These are phyloP conservation scores for human DNA, from an alignment of 2,113 vertebrate species.

Conservation along the genomic window GRCh38 chr18:79559001-79559500, in stretches of 20 bases:
- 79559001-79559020: neutral
- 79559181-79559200: neutral
- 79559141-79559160: neutral
- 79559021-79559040: neutral
- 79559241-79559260: too few species aligned
- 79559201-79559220: rapidly evolving
- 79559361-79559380: neutral
- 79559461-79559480: neutral
- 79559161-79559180: neutral
- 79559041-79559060: neutral
- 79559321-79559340: rapidly evolving
- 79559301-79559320: neutral
- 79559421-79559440: too few species aligned
- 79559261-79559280: too few species aligned
- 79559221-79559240: rapidly evolving
- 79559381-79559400: too few species aligned
- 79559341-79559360: rapidly evolving
- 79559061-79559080: too few species aligned
- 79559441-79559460: too few species aligned
- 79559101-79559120: neutral
- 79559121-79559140: rapidly evolving
- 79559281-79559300: too few species aligned
- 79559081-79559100: rapidly evolving
- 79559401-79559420: too few species aligned
- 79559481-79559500: neutral